Base-by-base conservation (phyloP, 1,140 invertebrate species). In the Meloidogyne floridensis region DNA sequence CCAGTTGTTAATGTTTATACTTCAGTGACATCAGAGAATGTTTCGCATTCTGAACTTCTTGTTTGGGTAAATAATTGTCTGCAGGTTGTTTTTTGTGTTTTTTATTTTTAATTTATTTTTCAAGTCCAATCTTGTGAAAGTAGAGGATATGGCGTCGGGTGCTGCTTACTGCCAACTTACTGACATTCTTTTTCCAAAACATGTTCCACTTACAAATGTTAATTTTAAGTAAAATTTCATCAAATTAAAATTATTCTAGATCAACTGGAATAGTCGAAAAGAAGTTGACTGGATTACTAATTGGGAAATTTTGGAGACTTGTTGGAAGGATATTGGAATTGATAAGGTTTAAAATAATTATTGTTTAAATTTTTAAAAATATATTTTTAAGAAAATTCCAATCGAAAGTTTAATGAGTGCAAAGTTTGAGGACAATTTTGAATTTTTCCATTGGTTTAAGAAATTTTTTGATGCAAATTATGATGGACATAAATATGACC, bases 381-480 rank as follows among this genome's bases (percentile, higher is more conserved):
- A 32, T 32, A 56, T 15, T 18, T 82, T 83, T 92, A 98, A 65
- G 96, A 94, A 96, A 90, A 96, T 98, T 92, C 95, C 96, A 84
- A 95, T 98, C 91, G 95, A 98, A 92, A 95, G 94, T 92, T 93
- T 98, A 91, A 95, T 97, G 90, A 98, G 98, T 91, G 96, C 95
- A 86, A 94, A 95, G 90, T 98, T 98, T 92, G 95, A 97, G 93
- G 87, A 85, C 72, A 87, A 99, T 92, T 99, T 98, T 93, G 97
- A 99, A 92, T 99, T 99, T 93, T 94, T 99, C 83, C 97, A 99
- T 93, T 99, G 97, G 97, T 84, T 99, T 92, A 98, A 98, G 93
- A 98, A 97, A 90, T 98, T 99, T 92, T 99, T 98, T 92, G 96
- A 98, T 93, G 96, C 96, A 75, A 99, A 99, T 93, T 98, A 97